Evolutionary conservation across 2,888 invertebrate species (phyloP).

Genomic region (Norana najaformis): DNA sequence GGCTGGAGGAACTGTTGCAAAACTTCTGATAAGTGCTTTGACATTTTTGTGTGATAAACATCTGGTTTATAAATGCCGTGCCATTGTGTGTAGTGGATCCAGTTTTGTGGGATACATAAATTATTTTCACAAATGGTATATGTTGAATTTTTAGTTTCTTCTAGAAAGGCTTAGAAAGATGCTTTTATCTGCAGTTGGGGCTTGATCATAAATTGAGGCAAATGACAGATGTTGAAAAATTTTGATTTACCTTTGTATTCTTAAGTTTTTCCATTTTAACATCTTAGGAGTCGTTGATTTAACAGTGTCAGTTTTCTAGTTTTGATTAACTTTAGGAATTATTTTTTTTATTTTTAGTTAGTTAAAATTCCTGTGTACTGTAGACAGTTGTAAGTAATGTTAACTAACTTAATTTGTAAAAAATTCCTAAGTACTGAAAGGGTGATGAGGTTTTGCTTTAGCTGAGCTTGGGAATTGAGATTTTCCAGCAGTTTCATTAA

Average conservation of each 20-base stretch:
- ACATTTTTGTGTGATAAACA: background rate
- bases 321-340: background rate
- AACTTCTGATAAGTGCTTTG: background rate
- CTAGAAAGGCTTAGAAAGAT: background rate
- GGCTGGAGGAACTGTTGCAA: background rate
- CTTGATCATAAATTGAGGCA: background rate
- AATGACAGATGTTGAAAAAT: background rate
- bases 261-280: background rate
- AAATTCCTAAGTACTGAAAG: background rate
- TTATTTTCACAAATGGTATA: constrained; percentile 13
- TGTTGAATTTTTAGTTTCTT: background rate
- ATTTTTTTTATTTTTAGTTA: background rate
- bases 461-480: too few relatives aligned
- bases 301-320: background rate
- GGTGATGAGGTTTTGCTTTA: background rate
- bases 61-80: background rate
- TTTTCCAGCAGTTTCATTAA: background rate
- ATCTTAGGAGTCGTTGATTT: background rate
- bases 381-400: background rate
- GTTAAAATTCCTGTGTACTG: background rate
- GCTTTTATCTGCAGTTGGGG: background rate
- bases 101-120: background rate
- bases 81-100: background rate
- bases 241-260: background rate
- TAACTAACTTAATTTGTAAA: background rate